Evolutionary conservation across 2,797 vertebrate genomes (phyloP), one percentile per base, ranked within the genome.

Genomic region (Pipistrellus nathusii): DNA sequence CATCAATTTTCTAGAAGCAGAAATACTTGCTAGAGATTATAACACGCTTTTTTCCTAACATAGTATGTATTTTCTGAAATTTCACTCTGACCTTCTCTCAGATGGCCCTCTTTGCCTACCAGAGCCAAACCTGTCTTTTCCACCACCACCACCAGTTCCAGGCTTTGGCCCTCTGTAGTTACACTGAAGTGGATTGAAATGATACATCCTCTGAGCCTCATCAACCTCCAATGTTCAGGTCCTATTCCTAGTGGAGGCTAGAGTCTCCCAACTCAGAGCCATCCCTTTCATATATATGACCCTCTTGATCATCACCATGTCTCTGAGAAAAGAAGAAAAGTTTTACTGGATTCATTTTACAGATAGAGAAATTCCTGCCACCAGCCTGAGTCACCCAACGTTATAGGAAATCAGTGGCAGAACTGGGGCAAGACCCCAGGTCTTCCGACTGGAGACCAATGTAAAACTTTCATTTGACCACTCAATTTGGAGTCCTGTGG

Each of bases 1-100:
- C 48, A 82, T 84, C 59, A 51, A 12, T 95, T 93, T 88, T 93
- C 76, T 97, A 83, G 81, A 93, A 92, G 27, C 82, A 93, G 89
- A 89, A 15, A 38, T 83, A 46, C 59, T 92, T 97, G 15, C 18
- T 86, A 21, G 77, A 35, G n/a, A 75, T 95, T 88, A 66, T 59
- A 75, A 25, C 83, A 13, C 38, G 17, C 14, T 57, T 41, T 88
- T 88, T 94, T 90, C 55, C 81, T 88, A 78, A 46, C 57, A 44
- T 71, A 72, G 38, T 66, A 11, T 53, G 5, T 25, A 87, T 69
- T 80, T 89, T 80, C 69, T 77, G 44, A 89, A 86, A 55, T 93
- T 41, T 66, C 23, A 8, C 35, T 93, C 32, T 86, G 51, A 59
- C 85, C 35, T 46, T 53, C 41, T 94, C 32, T 93, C 68, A 62